phyloP scores from a whole-genome alignment of 1,140 invertebrate species.

The Pectinophora gossypiella region DNA sequence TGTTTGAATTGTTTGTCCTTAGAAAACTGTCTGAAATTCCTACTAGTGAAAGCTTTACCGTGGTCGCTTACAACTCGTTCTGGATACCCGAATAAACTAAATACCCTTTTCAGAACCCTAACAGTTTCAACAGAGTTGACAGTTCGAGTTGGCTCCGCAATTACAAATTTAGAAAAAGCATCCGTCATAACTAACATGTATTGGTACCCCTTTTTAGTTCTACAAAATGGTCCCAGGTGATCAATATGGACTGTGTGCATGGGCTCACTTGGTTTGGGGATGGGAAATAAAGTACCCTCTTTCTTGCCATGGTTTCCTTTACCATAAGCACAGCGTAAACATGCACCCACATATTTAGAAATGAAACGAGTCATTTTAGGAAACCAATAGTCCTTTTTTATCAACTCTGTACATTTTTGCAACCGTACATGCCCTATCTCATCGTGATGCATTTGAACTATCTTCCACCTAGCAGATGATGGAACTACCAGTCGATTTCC shows the following conservation, averaged over 20 bases:
- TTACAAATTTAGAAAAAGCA: constrained; percentile 38
- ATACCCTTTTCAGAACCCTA: background rate
- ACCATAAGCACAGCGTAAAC: background rate
- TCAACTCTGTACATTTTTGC: background rate
- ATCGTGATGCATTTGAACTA: background rate
- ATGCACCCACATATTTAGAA: background rate
- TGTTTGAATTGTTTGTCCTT: constrained; percentile 2
- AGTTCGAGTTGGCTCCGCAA: background rate
- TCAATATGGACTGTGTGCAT: constrained; percentile 29
- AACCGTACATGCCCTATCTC: too few relatives aligned
- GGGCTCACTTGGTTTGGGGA: constrained; percentile 26
- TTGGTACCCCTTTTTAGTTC: constrained; percentile 10
- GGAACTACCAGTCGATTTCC: background rate
- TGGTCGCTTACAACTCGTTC: background rate
- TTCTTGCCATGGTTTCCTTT: constrained; percentile 14
- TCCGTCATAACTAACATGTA: constrained; percentile 26
- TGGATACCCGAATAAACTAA: constrained; percentile 5
- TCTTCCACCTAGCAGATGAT: background rate
- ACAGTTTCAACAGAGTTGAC: constrained; percentile 2
- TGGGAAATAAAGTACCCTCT: constrained; percentile 25
- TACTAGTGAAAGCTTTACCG: constrained; percentile 5
- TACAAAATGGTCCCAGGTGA: constrained; percentile 27
- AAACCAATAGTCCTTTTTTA: background rate
- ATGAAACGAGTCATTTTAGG: background rate
- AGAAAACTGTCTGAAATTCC: constrained; percentile 3